Base-by-base conservation (phyloP, 2,797 vertebrate species). In the Moxostoma hubbsi region DNA sequence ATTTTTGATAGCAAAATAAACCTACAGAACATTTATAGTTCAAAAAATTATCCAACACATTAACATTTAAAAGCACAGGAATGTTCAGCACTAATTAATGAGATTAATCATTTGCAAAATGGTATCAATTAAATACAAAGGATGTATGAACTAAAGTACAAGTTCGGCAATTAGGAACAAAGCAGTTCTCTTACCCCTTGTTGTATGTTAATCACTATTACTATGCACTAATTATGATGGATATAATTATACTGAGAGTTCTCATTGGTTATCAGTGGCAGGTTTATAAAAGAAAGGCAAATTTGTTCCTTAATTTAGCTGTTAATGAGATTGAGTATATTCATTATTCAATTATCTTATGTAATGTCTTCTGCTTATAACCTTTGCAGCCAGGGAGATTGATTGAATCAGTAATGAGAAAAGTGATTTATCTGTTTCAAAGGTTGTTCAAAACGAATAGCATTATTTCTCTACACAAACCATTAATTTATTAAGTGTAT, bases 191-290 rank as follows among this genome's bases (percentile, higher is more conserved):
- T 77, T 69, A 80, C 65, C 77, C 69, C 45, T 83, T 68, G 57
- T 76, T 57, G 74, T 81, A 82, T 75, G 80, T 79, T 86, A 86
- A 86, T 84, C 77, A 81, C 82, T 84, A 86, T 86, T 84, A 82
- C 74, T 86, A 86, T 86, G 75, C 80, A n/a, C 84, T 86, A 86
- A 86, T 86, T 86, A 84, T 86, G 84, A 86, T 86, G 80, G 82
- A 86, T 86, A 86, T 81, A 86, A 86, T 86, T 86, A 86, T 81
- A 79, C 68, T 13, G 66, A 75, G 81, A 68, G 62, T 67, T 82
- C 82, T 81, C 82, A 84, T 82, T 86, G 84, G 82, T 84, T 81
- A 84, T 86, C 81, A 79, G 84, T 80, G 82, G 80, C 84, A 86
- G 82, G 84, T 86, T 86, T 86, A 86, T 81, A 86, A 84, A 86